Evolutionary conservation across 2,797 vertebrate genomes (phyloP).

Genomic region (Oreochromis grahami): DNA sequence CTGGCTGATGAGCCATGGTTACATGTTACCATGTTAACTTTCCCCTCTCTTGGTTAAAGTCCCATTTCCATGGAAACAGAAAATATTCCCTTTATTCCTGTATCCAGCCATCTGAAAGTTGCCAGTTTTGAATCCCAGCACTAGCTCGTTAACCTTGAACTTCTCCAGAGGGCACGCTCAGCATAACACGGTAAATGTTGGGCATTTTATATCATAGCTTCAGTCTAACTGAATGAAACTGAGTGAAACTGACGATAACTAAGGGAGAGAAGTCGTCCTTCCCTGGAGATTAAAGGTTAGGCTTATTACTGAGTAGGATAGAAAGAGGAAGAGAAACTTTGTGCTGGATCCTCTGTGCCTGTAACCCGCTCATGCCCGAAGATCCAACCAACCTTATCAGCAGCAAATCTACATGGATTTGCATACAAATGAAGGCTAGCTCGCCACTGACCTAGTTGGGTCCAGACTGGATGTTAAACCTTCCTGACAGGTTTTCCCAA

Average conservation of each 20-base stretch:
- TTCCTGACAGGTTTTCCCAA: slow-evolving; percentile 65
- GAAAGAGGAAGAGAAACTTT: slow-evolving; percentile 53
- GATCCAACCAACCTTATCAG: slow-evolving; percentile 72
- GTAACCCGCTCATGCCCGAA: slow-evolving; percentile 53
- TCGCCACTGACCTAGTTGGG: slow-evolving; percentile 68
- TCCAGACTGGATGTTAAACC: slow-evolving; percentile 55
- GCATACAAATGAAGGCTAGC: slow-evolving; percentile 72
- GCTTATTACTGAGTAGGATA: slow-evolving; percentile 37
- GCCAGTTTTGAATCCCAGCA: not conserved
- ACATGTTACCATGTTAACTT: slow-evolving; percentile 9
- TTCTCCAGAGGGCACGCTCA: not conserved
- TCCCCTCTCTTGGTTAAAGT: not conserved
- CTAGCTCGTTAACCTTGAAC: not conserved
- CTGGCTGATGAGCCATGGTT: slow-evolving; percentile 20
- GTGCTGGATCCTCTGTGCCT: slow-evolving; percentile 49
- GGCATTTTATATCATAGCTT: not conserved
- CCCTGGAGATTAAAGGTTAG: slow-evolving; percentile 49
- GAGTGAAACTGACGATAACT: slow-evolving; percentile 11
- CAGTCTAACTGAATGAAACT: slow-evolving; percentile 11
- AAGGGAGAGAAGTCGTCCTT: slow-evolving; percentile 41
- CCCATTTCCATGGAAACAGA: slow-evolving; percentile 8
- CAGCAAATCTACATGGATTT: slow-evolving; percentile 73
- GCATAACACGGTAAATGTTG: not conserved
- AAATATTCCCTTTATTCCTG: not conserved
- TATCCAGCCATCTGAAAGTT: not conserved